Conservation (phyloP, 2,113 vertebrate species). For the Hoplias malabaricus region DNA sequence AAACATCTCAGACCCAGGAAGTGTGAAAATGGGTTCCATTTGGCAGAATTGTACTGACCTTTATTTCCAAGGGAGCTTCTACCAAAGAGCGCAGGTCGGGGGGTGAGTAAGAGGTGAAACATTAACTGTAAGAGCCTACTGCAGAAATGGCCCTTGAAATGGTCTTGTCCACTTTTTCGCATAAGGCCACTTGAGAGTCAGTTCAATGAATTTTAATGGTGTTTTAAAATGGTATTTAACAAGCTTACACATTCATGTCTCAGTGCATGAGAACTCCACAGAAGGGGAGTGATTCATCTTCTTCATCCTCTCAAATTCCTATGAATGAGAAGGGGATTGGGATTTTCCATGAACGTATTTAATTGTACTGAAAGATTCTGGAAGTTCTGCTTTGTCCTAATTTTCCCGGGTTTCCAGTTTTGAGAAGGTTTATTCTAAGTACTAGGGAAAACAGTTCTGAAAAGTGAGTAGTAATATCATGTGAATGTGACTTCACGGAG, state of each 20-base stretch:
- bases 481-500: not conserved
- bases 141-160: not conserved
- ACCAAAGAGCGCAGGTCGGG: not conserved
- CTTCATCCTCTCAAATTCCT: not conserved
- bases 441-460: not conserved
- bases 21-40: not conserved
- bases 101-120: not conserved
- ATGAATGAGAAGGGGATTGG: not conserved
- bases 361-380: not conserved
- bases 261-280: not conserved
- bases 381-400: too few relatives aligned
- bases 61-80: not conserved
- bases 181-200: not conserved
- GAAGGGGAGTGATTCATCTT: not conserved
- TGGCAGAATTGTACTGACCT: not conserved
- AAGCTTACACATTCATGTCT: not conserved
- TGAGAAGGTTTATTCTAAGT: not conserved
- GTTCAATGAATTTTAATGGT: not conserved
- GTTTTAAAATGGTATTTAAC: not conserved
- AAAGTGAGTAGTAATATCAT: not conserved
- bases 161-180: not conserved
- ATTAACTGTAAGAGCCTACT: not conserved
- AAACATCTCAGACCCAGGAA: constrained; percentile 13
- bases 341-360: not conserved
- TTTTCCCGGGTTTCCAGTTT: not conserved